phyloP scores from a whole-genome alignment of 2,888 invertebrate species.

The Leptogaster cylindrica region DNA sequence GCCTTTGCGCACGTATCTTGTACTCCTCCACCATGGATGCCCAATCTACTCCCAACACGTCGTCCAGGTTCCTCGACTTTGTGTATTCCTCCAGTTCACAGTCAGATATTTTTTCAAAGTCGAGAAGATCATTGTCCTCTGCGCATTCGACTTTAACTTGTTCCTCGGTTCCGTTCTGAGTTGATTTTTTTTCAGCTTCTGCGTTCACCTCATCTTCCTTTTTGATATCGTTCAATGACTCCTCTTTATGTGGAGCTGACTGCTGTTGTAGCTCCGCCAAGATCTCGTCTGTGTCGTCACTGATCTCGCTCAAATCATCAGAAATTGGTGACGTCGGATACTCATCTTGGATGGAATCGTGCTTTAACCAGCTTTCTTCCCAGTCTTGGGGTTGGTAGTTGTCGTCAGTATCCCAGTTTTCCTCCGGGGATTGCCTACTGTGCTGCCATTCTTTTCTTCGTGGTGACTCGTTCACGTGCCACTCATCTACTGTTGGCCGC shows the following conservation, averaged over 20 bases:
- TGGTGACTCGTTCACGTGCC: constrained; percentile 22
- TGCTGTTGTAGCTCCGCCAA: constrained; percentile 48
- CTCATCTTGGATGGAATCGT: constrained; percentile 32
- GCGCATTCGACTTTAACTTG: constrained; percentile 41
- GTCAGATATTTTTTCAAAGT: constrained; percentile 90
- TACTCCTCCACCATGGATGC: constrained; percentile 85
- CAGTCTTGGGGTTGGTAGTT: constrained; percentile 34
- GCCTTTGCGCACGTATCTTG: constrained; percentile 56
- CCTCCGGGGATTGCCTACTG: constrained; percentile 7
- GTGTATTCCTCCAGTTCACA: constrained; percentile 89
- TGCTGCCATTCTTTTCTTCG: constrained; percentile 38
- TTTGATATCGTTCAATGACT: constrained; percentile 48
- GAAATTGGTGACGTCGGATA: constrained; percentile 46
- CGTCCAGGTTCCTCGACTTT: constrained; percentile 75
- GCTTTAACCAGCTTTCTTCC: constrained; percentile 40
- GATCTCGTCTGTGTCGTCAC: constrained; percentile 87
- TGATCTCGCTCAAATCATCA: constrained; percentile 81
- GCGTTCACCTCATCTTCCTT: constrained; percentile 39
- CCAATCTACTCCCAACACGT: constrained; percentile 95
- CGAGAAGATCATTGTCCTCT: constrained; percentile 64
- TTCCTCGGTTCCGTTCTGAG: constrained; percentile 7
- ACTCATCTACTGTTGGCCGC: constrained; percentile 36
- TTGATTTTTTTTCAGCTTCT: neutral
- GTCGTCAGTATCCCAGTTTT: constrained; percentile 40
- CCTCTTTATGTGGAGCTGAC: neutral